Evolutionary conservation across 92 coral and sea anemone species (phyloP), one percentile per base, ranked within the genome.

Genomic region (Porites rus): DNA sequence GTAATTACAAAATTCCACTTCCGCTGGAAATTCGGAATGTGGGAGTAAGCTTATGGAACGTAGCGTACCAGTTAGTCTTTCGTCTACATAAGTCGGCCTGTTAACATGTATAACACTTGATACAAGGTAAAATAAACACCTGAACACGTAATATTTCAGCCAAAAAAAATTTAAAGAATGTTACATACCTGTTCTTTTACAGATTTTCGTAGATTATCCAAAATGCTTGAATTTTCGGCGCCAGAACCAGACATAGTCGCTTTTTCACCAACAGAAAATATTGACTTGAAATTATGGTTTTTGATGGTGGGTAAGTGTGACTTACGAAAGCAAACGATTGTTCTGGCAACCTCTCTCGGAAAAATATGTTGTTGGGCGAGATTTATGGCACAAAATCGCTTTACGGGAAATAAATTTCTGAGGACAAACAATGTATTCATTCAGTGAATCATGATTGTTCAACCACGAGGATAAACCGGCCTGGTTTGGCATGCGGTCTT

Each of bases 111-210:
- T 2, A 20, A 17, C 6, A n/a, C 14, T 46, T 20, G 10, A 52
- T 72, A 18, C 78, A 21, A 22, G 24, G 16, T 10, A 54, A 11
- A 56, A 75, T 17, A 75, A 51, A 53, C 22, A 6, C 78, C 10
- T 12, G 9, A 22, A 51, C 56, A 52, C n/a, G 21, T 56, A 10
- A n/a, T 20, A 7, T 10, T 20, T 14, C 22, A 52, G 12, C 85
- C 20, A 2, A 5, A 3, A 20, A 1, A 31, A 31, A 10, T 6
- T 31, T 3, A 4, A 38, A 38, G 46, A 10, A 50, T 1, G 3
- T 17, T 13, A 50, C 88, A 24, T 90, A 94, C 98, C 98, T 94
- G 98, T 86, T 92, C 96, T 86, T 94, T 94, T 52, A 94, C 95
- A 4, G 94, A 86, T 77, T 92, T 89, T 74, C 95, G 80, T 65